Evolutionary conservation across 2,888 invertebrate genomes (phyloP).

Genomic region (Ectropis crepuscularia): DNA sequence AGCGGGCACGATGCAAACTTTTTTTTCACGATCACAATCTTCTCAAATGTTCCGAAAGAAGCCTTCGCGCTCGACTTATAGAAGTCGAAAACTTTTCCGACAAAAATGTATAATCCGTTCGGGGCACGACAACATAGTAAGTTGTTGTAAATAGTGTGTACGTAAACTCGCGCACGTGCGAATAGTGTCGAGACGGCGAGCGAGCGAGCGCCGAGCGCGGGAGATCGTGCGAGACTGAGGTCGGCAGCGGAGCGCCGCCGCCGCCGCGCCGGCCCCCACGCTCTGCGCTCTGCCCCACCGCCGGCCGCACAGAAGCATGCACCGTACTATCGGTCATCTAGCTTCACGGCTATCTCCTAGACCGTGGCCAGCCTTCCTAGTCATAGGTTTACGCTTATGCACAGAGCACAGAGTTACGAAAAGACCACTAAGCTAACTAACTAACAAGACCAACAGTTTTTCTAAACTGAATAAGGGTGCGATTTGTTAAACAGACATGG

Average conservation of each 20-base stretch:
- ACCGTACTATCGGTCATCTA: too few species aligned
- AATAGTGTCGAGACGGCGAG: constrained; percentile 12
- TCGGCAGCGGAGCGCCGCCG: constrained; percentile 17
- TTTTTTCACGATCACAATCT: not conserved
- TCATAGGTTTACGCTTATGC: too few species aligned
- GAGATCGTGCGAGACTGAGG: constrained; percentile 49
- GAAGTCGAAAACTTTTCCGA: not conserved
- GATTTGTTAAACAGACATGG: too few species aligned
- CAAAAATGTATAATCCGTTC: not conserved
- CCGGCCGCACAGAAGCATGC: not conserved
- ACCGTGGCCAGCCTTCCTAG: too few species aligned
- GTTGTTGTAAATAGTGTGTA: not conserved
- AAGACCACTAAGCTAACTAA: too few species aligned
- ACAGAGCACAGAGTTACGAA: too few species aligned
- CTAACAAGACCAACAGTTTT: too few species aligned
- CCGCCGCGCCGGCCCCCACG: constrained; percentile 21
- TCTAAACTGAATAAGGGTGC: too few species aligned
- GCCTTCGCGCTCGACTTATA: not conserved
- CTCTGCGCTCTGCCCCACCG: constrained; percentile 9
- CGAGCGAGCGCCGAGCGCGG: constrained; percentile 56
- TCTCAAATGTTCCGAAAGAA: not conserved
- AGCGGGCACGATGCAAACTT: constrained; percentile 2
- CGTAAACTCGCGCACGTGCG: constrained; percentile 60
- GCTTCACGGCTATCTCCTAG: too few species aligned
- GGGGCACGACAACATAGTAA: constrained; percentile 7